phyloP scores from a whole-genome alignment of 2,797 vertebrate genomes.

The Podarcis lilfordi region DNA sequence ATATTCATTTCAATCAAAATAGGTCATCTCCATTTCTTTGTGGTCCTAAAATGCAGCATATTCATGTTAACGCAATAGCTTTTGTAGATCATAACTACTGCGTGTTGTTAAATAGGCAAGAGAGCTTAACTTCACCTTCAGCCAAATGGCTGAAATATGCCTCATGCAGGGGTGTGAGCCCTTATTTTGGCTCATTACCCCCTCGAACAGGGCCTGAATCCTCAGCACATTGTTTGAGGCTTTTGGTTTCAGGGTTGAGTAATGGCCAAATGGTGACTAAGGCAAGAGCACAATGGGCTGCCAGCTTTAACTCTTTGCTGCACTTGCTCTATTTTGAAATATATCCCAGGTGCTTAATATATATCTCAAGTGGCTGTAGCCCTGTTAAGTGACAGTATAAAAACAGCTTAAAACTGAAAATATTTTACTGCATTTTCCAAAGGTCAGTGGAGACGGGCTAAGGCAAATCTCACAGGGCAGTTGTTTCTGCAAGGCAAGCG shows the following conservation, averaged over 20 bases:
- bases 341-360: background rate
- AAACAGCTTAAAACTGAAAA: background rate
- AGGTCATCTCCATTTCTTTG: background rate
- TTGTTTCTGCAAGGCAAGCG: too few relatives aligned
- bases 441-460: background rate
- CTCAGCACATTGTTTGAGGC: background rate
- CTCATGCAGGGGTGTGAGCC: background rate
- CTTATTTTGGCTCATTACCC: background rate
- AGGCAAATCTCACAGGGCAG: too few relatives aligned
- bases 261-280: background rate
- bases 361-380: background rate
- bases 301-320: background rate
- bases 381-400: background rate
- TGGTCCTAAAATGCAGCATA: background rate
- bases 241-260: background rate
- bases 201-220: background rate
- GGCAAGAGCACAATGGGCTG: background rate
- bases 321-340: background rate
- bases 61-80: background rate
- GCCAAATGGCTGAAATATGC: background rate
- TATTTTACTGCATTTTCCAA: background rate
- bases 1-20: background rate
- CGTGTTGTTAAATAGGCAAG: background rate
- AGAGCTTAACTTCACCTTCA: background rate
- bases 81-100: background rate